Base-by-base conservation (phyloP, 2,888 invertebrate species). In the Slavum lentiscoides region DNA sequence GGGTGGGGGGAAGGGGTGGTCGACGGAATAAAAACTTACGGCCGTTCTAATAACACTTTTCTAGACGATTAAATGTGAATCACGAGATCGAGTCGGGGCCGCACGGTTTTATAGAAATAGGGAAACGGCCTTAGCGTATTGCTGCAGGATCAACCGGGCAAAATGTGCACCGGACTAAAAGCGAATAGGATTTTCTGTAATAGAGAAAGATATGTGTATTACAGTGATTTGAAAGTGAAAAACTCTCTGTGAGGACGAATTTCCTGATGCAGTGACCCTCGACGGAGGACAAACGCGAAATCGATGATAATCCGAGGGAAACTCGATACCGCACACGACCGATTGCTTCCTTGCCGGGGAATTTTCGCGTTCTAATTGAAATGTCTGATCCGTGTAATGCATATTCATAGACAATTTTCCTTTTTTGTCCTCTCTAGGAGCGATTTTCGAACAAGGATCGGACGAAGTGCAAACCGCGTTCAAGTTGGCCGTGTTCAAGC, bases 401-500 rank as follows among this genome's bases (percentile, higher is more conserved):
- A 49, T 15, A 49, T 49, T 49, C 4, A 8, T 19, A 6, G 6
- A 19, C 55, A 13, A 1, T 53, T 53, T 53, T 1, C 17, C 0
- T 55, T 53, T 11, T 53, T 13, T 53, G 15, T 15, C 82, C 74
- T 84, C 89, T 89, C 15, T 89, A 96, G 96, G 96, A 85, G 95
- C 94, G 75, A 95, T 96, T 85, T 96, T 96, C 86, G 95, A 95
- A 85, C 94, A 95, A 86, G 94, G 94, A 82, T 94, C 94, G 0
- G 95, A 95, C 86, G 95, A 96, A 86, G 94, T 95, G 82, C 95
- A 95, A 87, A 92, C 94, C 83, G 96, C 95, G n/a, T 96, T 96
- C 87, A 94, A 93, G 86, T 94, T 93, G 86, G 95, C 95, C 9
- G 92, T 95, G 91, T 90, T 92, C 72, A 91, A 92, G 85, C 94